Percentiles rank a stretch among this genome's conserved stretches.
Conservation (phyloP, 2,113 vertebrate species). For the Pygoscelis adeliae region DNA sequence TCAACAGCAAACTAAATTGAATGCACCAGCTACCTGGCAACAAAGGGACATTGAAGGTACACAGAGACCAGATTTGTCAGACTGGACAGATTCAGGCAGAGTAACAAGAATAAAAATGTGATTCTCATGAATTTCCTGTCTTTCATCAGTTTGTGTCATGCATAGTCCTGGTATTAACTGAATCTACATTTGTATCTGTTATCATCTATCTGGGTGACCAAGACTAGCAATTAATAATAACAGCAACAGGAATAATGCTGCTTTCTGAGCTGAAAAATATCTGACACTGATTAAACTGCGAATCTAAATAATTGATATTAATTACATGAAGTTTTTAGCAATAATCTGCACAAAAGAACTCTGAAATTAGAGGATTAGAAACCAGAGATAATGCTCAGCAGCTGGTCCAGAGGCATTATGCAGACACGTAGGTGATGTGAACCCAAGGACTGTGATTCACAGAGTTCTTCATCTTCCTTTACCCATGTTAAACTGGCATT, state of each 20-base stretch:
- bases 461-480: background rate
- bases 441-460: background rate
- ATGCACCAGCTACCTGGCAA: background rate
- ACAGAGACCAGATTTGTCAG: background rate
- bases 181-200: slow-evolving; percentile 33
- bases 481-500: background rate
- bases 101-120: background rate
- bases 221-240: slow-evolving; percentile 52
- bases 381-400: slow-evolving; percentile 38
- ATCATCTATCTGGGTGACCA: background rate
- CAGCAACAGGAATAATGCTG: slow-evolving; percentile 41
- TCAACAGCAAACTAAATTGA: background rate
- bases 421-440: background rate
- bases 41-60: background rate
- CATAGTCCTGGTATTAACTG: slow-evolving; percentile 12
- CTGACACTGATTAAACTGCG: slow-evolving; percentile 64
- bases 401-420: slow-evolving; percentile 17
- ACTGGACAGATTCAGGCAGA: background rate
- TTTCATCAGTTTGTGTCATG: background rate
- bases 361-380: slow-evolving; percentile 67
- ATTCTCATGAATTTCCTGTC: background rate
- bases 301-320: slow-evolving; percentile 75
- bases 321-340: slow-evolving; percentile 67
- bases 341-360: slow-evolving; percentile 60
- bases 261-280: slow-evolving; percentile 49